Evolutionary conservation across 2,113 vertebrate species (phyloP), one percentile per base, ranked within the genome.

Genomic region (Cyanistes caeruleus): DNA sequence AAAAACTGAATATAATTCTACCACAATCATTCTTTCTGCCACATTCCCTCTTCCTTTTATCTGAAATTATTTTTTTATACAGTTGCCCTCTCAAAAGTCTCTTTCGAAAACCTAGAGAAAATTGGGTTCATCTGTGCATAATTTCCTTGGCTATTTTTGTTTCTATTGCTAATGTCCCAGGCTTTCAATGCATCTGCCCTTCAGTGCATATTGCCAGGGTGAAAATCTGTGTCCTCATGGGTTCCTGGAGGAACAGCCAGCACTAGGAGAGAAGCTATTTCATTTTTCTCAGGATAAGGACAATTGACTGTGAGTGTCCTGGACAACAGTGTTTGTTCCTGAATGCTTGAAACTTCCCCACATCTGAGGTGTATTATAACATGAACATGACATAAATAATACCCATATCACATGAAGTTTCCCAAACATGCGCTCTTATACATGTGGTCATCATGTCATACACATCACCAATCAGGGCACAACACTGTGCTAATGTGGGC

Each of bases 401-500:
- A 35, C 4, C 37, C 31, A 4, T 9, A 27, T 15, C n/a, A 88
- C 28, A 37, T 3, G 21, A 53, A 67, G n/a, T 44, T 48, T 84
- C 73, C 52, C 53, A 56, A 44, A 60, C 33, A 22, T 13, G 4
- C 27, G 6, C 28, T 35, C 39, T 27, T 13, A 21, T 7, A 30
- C 33, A 4, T 15, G 37, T 33, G n/a, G 43, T 21, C 48, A 43
- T 22, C 2, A 0, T 0, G 2, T 19, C 41, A 65, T 14, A 31
- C 27, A 33, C 27, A 5, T 33, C 19, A 35, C 17, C 46, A 17
- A 1, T 5, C 35, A 18, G 3, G 10, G n/a, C 60, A 76, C 59
- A 81, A 7, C 28, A 7, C 22, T 15, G 19, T 43, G 37, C 27
- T 48, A 7, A 24, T 1, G 2, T 44, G 25, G 52, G 51, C 56